Evolutionary conservation across 2,113 vertebrate species (phyloP).

Genomic region (Neogale vison): DNA sequence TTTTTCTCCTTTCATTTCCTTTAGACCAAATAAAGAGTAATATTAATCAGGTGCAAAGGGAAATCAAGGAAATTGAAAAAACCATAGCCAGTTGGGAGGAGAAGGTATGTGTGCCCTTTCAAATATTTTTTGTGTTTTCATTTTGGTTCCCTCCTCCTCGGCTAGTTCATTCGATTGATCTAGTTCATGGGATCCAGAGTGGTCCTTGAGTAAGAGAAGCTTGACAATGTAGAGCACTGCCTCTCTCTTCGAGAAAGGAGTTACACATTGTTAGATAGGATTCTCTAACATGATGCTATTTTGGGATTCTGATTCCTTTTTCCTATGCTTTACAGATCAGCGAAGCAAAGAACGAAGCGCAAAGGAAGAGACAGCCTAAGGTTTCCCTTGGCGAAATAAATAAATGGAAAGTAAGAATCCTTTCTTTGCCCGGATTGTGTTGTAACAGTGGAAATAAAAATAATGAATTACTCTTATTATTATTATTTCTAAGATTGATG

Average conservation of each 20-base stretch:
- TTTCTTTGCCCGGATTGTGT: neutral
- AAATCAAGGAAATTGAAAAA: no score
- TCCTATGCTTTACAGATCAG: neutral
- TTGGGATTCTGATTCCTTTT: neutral
- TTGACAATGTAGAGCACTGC: neutral
- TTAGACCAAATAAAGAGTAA: no score
- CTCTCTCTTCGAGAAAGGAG: neutral
- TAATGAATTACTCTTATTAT: neutral
- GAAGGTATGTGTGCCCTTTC: conserved; percentile 83
- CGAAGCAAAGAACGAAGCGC: neutral
- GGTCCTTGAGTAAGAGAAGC: neutral
- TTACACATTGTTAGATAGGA: neutral
- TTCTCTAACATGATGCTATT: neutral
- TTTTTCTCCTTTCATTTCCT: no score
- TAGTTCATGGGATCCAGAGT: neutral
- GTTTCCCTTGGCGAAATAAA: neutral
- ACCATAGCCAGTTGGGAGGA: conserved; percentile 87
- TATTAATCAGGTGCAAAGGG: no score
- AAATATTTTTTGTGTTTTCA: neutral
- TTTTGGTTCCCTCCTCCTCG: neutral
- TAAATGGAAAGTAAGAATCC: neutral
- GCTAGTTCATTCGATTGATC: neutral
- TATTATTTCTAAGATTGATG: neutral
- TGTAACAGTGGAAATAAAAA: neutral
- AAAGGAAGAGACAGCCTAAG: fast-evolving